Evolutionary conservation across 1,140 invertebrate species (phyloP).

Genomic region (Bombus fervidus): DNA sequence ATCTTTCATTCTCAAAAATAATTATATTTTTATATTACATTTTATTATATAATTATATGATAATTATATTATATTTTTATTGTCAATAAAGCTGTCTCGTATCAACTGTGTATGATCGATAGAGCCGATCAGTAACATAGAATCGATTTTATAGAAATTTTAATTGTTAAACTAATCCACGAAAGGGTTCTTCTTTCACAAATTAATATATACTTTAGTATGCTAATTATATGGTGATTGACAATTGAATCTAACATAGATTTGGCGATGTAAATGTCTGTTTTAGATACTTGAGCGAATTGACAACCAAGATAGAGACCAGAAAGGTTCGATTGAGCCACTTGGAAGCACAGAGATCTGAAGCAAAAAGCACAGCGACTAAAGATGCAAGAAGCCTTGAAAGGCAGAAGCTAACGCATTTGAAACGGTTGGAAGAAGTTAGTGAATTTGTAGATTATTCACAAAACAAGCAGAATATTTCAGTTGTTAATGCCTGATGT

Average conservation of each 20-base stretch:
- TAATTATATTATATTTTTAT: too few species aligned
- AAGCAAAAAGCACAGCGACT: conserved; percentile 84
- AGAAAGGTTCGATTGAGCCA: conserved; percentile 86
- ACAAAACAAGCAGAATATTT: not conserved
- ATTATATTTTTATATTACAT: too few species aligned
- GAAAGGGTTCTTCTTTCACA: not conserved
- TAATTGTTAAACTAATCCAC: not conserved
- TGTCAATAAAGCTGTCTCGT: too few species aligned
- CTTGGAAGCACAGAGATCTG: conserved; percentile 86
- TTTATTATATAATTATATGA: too few species aligned
- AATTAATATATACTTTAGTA: too few species aligned
- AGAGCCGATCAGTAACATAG: not conserved
- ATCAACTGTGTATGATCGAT: too few species aligned
- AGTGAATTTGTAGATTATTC: conserved; percentile 54
- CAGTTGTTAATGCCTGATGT: not conserved
- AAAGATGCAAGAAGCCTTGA: conserved; percentile 87
- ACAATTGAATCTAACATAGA: not conserved
- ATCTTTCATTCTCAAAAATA: not conserved
- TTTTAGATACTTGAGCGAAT: conserved; percentile 84
- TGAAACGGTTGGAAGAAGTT: conserved; percentile 86
- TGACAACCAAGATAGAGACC: conserved; percentile 86
- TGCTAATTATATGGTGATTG: not conserved
- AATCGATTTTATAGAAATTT: not conserved
- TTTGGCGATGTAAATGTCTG: not conserved
- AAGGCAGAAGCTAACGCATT: conserved; percentile 84